Base-by-base conservation (phyloP, 2,113 vertebrate species). In the Centropristis striata region DNA sequence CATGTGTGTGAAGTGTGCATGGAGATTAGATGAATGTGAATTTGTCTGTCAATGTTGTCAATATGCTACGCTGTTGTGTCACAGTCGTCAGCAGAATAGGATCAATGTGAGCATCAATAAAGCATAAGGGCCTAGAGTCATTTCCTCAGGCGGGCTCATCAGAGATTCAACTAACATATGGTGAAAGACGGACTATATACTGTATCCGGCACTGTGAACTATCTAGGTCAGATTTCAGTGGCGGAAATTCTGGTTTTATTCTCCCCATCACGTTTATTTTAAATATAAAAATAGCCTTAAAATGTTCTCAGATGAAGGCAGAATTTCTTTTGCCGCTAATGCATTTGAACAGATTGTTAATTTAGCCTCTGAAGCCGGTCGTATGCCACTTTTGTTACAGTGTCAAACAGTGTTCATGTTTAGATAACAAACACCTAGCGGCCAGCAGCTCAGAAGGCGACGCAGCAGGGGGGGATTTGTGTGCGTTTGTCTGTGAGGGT, bases 51-150 rank as follows among this genome's bases (percentile, higher is more conserved):
- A 80, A 59, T 47, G 9, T n/a, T 68, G 58, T 71, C 78, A 64
- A 77, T 86, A 73, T 10, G 68, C 73, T 41, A 5, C 14, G 3
- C 44, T 28, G 46, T 37, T 23, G 55, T 49, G 66, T 78, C 50
- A 42, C 36, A 53, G 39, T 64, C 47, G 41, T 71, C 77, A 76
- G 59, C 47, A 55, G 51, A 77, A 78, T 5, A 37, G 60, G 67
- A 85, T 85, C 81, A 83, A 89, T 85, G 68, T 21, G 2, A 59
- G 61, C 79, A 69, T 86, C 75, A 80, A 86, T 90, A 85, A 86
- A 83, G 39, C 67, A 76, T 6, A 27, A 7, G 42, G 5, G 76
- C 85, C 67, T 14, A 0, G n/a, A 80, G 75, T 63, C 41, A 55
- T 72, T 83, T 82, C 71, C 78, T 71, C 32, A 44, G 69, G 70